Evolutionary conservation across 2,888 invertebrate species (phyloP), one percentile per base, ranked within the genome.

Genomic region (Alviniconcha strummeri): DNA sequence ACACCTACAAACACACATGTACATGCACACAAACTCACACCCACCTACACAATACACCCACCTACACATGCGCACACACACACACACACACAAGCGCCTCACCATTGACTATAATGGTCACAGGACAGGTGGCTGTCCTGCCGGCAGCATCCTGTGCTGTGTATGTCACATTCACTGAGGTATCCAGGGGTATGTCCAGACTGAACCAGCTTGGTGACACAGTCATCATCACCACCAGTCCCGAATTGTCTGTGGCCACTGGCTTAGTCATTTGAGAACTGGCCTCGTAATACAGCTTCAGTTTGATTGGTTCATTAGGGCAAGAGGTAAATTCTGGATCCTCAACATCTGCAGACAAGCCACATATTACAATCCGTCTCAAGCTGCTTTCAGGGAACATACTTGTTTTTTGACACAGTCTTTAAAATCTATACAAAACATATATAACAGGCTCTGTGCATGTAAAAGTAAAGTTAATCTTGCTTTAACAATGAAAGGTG

Each of bases 21-120:
- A 17, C 69, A 69, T 17, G n/a, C 69, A 17, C 69, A 69, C 69
- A 69, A 8, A 69, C 69, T 11, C 69, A 69, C 69, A 69, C 69
- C 7, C 69, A 76, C 57, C 55, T n/a, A 76, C 56, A 75, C 15
- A 75, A 80, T 17, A 76, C 17, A 76, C 76, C 54, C 56, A 76
- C 76, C 55, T n/a, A 76, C 76, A 76, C 6, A n/a, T 19, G 19
- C 60, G 9, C 36, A 11, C 76, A 57, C 57, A 76, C 76, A 56
- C 19, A n/a, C 36, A 19, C 60, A 36, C n/a, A 17, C 69, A 15
- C 13, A 17, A 74, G 5, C 4, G 2, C 11, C 84, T 54, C 83
- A 90, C 90, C 89, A 87, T 85, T 86, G 17, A 89, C 87, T 17
- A 80, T 84, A 19, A 90, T 77, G 84, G 89, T 89, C 19, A 87